Evolutionary conservation across 2,113 vertebrate species (phyloP).

Genomic region (Scopus umbretta): DNA sequence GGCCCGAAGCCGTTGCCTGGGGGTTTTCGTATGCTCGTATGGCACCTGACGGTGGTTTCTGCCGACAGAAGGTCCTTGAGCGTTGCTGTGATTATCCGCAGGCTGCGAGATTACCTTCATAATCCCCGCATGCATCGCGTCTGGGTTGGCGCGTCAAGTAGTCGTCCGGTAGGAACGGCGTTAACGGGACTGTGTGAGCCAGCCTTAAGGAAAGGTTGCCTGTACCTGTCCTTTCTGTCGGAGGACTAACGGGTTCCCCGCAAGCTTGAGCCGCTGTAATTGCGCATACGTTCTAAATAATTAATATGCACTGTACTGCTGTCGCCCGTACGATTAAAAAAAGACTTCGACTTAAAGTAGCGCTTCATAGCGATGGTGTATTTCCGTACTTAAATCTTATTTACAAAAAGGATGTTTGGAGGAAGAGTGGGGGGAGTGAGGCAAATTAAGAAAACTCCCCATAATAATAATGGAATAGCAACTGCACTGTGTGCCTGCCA

Average conservation of each 20-base stretch:
- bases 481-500: not conserved
- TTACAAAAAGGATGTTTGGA: not conserved
- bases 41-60: not conserved
- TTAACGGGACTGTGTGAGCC: not conserved
- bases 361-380: not conserved
- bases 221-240: not conserved
- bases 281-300: not conserved
- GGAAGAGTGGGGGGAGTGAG: not conserved
- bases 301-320: not conserved
- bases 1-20: not conserved
- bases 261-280: not conserved
- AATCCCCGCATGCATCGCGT: not conserved
- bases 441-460: not conserved
- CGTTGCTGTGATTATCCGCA: not conserved
- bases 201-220: not conserved
- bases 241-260: not conserved
- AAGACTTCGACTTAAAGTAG: not conserved
- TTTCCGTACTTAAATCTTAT: not conserved
- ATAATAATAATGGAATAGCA: not conserved
- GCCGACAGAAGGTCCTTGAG: not conserved
- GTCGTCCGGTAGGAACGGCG: not conserved
- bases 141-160: not conserved
- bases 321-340: not conserved
- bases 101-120: not conserved
- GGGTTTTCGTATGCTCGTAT: accelerated